These are phyloP conservation scores for Anguilla japonica DNA, from an alignment of 2,113 vertebrate species.

Conservation along the genomic window DNA sequence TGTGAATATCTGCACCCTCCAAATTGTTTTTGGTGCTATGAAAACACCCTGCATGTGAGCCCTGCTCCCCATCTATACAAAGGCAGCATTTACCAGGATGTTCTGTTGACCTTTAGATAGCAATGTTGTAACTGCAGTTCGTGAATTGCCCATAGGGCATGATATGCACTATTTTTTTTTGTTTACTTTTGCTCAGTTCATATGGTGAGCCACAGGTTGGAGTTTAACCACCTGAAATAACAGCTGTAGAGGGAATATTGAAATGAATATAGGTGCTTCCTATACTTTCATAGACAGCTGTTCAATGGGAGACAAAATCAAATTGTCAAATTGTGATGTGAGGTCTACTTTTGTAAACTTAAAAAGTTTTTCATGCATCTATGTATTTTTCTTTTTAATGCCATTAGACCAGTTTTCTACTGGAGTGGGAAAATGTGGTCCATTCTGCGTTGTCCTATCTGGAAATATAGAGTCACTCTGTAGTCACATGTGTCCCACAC, in stretches of 20 bases:
- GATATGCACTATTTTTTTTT: background rate
- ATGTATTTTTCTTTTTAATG: background rate
- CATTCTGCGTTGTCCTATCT: background rate
- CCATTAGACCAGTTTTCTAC: background rate
- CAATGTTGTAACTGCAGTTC: constrained; percentile 30
- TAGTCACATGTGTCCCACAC: background rate
- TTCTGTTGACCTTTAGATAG: constrained; percentile 51
- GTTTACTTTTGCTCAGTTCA: constrained; percentile 27
- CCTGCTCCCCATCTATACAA: constrained; percentile 30
- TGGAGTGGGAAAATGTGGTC: background rate
- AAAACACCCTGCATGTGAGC: constrained; percentile 30
- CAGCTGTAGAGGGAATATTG: background rate
- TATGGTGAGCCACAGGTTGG: constrained; percentile 20
- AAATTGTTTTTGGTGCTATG: constrained; percentile 34
- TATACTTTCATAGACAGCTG: background rate
- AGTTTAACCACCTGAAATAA: constrained; percentile 24
- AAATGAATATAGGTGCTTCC: background rate
- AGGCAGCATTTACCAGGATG: constrained; percentile 45
- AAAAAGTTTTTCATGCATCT: background rate
- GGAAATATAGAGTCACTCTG: background rate
- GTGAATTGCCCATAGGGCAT: background rate
- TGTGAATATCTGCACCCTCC: constrained; percentile 23
- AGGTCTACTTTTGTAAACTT: background rate
- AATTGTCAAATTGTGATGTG: background rate
- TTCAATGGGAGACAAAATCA: background rate